Percentiles rank a stretch among this genome's conserved stretches.
Evolutionary conservation across 2,888 invertebrate genomes (phyloP).

Genomic region (Halictus quadricinctus): DNA sequence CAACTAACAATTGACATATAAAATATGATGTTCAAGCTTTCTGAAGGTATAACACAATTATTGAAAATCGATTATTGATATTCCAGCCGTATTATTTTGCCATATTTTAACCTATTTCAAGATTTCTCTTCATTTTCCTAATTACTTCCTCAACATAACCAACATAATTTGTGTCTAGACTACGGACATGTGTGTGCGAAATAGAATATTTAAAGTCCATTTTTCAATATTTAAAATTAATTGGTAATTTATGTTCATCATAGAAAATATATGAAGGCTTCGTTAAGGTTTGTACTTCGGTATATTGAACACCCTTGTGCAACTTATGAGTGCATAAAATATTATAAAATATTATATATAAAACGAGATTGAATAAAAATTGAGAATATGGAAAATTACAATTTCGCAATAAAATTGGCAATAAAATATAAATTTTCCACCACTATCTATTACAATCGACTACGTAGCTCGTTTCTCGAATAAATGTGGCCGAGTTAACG

Average conservation of each 20-base stretch:
- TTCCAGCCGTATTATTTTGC: no score
- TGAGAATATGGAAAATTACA: not conserved
- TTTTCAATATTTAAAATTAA: not conserved
- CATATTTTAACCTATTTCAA: no score
- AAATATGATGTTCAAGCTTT: no score
- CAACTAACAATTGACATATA: no score
- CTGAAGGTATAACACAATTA: no score
- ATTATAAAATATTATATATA: no score
- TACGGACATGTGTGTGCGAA: no score
- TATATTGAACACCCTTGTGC: no score
- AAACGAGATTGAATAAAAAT: not conserved
- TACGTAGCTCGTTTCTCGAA: slow-evolving; percentile 8
- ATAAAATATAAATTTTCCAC: not conserved
- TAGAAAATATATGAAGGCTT: not conserved
- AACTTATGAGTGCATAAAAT: not conserved
- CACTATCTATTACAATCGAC: not conserved
- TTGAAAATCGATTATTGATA: no score
- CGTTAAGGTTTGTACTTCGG: not conserved
- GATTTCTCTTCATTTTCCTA: no score
- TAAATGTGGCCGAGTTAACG: slow-evolving; percentile 15
- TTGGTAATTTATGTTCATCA: not conserved
- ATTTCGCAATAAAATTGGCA: not conserved
- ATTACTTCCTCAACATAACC: no score
- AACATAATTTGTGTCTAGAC: no score
- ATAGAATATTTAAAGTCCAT: not conserved